These are phyloP conservation scores for Tenualosa thibaudeaui DNA, from an alignment of 2,797 vertebrate genomes.

Conservation along the genomic window DNA sequence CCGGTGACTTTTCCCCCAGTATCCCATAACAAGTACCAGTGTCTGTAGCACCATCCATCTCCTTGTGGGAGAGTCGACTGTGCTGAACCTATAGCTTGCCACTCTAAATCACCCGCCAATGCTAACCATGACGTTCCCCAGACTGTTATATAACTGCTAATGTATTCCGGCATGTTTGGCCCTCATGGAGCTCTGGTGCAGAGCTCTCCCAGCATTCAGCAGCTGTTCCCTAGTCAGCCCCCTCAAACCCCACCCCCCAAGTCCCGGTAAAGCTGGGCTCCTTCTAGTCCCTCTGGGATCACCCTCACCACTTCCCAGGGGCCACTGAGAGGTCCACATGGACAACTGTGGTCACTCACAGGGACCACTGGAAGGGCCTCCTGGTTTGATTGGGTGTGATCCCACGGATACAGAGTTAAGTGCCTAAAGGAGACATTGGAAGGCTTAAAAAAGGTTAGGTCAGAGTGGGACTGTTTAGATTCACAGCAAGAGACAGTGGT, in stretches of 20 bases:
- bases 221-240: conserved; percentile 60
- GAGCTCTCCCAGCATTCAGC: conserved; percentile 44
- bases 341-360: conserved; percentile 63
- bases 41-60: conserved; percentile 46
- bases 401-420: not conserved
- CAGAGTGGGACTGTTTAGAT: not conserved
- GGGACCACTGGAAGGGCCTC: not conserved
- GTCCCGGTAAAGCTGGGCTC: conserved; percentile 30
- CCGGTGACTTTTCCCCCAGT: conserved; percentile 41
- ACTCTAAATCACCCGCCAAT: conserved; percentile 50
- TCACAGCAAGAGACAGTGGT: not conserved
- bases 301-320: conserved; percentile 56
- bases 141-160: conserved; percentile 60
- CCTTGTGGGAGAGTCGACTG: conserved; percentile 36
- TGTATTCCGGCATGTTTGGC: conserved; percentile 53
- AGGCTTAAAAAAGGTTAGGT: not conserved
- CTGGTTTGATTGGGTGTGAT: not conserved
- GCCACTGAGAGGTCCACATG: conserved; percentile 55
- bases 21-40: conserved; percentile 35
- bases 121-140: conserved; percentile 42
- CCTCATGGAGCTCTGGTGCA: conserved; percentile 43
- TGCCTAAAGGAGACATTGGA: not conserved
- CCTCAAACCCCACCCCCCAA: not conserved
- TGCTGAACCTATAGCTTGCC: conserved; percentile 31
- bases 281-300: not conserved